Conservation (phyloP, 2,888 invertebrate genomes). For the Embidobia sp. region DNA sequence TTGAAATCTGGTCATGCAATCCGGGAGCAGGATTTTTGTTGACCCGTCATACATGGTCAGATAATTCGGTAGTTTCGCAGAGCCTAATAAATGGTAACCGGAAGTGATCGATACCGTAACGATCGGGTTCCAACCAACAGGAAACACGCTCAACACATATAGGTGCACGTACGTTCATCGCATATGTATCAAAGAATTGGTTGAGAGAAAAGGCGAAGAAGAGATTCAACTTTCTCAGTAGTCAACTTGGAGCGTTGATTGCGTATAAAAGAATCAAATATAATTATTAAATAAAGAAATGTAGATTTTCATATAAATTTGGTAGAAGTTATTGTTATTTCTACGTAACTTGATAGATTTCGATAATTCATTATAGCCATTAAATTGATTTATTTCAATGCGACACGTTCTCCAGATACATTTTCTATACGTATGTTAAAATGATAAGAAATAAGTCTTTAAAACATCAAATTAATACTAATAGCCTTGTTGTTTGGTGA, state of each 20-base stretch:
- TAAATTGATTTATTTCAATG: too few relatives aligned
- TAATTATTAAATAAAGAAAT: too few relatives aligned
- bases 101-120: constrained; percentile 77
- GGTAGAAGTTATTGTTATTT: too few relatives aligned
- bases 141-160: constrained; percentile 73
- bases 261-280: constrained; percentile 71
- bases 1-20: constrained; percentile 8
- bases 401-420: too few relatives aligned
- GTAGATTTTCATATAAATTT: too few relatives aligned
- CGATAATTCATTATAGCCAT: too few relatives aligned
- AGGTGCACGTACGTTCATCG: constrained; percentile 64
- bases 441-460: too few relatives aligned
- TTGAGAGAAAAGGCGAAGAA: constrained; percentile 56
- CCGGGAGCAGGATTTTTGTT: constrained; percentile 3
- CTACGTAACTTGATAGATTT: too few relatives aligned
- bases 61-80: constrained; percentile 63
- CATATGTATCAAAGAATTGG: constrained; percentile 68
- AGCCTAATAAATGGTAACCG: constrained; percentile 68
- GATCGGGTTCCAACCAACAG: constrained; percentile 73
- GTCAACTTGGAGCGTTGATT: constrained; percentile 72
- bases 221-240: constrained; percentile 71
- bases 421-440: too few relatives aligned
- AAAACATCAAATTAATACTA: too few relatives aligned
- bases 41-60: constrained; percentile 27
- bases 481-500: too few relatives aligned